Conservation (phyloP, 2,888 invertebrate species). For the Acleris holmiana region DNA sequence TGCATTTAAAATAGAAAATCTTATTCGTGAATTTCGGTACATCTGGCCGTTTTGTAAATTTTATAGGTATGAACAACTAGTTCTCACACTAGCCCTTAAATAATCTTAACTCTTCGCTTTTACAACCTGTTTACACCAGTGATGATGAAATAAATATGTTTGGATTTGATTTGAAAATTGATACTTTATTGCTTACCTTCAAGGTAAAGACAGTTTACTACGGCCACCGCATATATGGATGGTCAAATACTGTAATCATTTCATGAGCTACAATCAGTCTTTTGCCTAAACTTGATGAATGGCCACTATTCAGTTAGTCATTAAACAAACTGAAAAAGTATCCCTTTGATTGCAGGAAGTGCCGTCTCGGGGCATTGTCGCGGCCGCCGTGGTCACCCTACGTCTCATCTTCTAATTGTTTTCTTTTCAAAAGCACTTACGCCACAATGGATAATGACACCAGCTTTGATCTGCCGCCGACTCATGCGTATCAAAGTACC, state of each 20-base stretch:
- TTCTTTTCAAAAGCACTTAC: constrained; percentile 72
- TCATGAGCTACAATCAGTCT: background rate
- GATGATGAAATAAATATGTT: no score
- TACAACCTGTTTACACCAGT: no score
- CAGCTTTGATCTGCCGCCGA: constrained; percentile 70
- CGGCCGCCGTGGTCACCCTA: constrained; percentile 58
- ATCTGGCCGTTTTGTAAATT: no score
- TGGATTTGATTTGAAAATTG: no score
- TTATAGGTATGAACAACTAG: no score
- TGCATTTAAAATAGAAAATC: no score
- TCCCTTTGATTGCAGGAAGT: constrained; percentile 74
- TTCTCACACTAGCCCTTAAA: no score
- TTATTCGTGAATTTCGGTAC: no score
- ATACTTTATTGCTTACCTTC: no score
- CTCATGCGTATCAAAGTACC: constrained; percentile 51
- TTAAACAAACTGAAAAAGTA: constrained; percentile 44
- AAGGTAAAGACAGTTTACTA: no score
- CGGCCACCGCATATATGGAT: no score
- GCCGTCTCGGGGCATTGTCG: constrained; percentile 70
- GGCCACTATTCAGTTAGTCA: constrained; percentile 45
- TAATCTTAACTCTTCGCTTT: no score
- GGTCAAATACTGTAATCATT: background rate
- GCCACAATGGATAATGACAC: constrained; percentile 72
- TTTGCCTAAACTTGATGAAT: constrained; percentile 11
- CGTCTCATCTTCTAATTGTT: constrained; percentile 78